Base-by-base conservation (phyloP, 1,140 invertebrate species). In the Luehdorfia chinensis region DNA sequence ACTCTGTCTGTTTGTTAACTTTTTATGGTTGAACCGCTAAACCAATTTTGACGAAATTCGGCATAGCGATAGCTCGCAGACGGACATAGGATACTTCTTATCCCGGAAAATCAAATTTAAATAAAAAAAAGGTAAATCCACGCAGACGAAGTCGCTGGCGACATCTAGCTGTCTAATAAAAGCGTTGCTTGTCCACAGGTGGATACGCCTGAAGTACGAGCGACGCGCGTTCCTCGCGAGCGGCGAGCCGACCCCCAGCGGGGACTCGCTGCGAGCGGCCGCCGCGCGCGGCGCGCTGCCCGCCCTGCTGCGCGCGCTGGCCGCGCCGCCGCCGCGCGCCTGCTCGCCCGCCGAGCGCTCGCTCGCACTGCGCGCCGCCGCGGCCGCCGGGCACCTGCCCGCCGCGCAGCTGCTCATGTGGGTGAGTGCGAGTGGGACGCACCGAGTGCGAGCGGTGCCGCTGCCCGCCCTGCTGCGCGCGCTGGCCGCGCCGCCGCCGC, bases 371-470 rank as follows among this genome's bases (percentile, higher is more conserved):
- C 95, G 98, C 72, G 89, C 98, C 41, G 96, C 97, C 18, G 95
- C 95, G 66, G 93, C 94, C 8, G 92, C 95, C 49, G 96, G 96
- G 14, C 96, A 96, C 78, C 88, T 97, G 50, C 93, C 96, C 39
- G 92, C 97, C 66, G 93, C 95, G 18, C 97, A 98, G 87, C 89
- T 98, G 31, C 88, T 98, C 15, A 92, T 98, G 73, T 98, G 96
- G 97, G 96, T 98, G 88, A 4, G 19, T n/a, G n/a, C n/a, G n/a
- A n/a, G n/a, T n/a, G 53, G 2, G 75, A 73, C 15, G 59, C 64
- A 21, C 56, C 81, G 16, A 59, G 64, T 9, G 43, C 56, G 11
- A 59, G 68, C 0, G 51, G 45, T 0, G 49, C 77, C 47, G 0
- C 52, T 84, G 21, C 25, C 46, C 9, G 25, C 59, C 2, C 56